Conservation (phyloP, 2,888 invertebrate species). For the Argyresthia albistria region DNA sequence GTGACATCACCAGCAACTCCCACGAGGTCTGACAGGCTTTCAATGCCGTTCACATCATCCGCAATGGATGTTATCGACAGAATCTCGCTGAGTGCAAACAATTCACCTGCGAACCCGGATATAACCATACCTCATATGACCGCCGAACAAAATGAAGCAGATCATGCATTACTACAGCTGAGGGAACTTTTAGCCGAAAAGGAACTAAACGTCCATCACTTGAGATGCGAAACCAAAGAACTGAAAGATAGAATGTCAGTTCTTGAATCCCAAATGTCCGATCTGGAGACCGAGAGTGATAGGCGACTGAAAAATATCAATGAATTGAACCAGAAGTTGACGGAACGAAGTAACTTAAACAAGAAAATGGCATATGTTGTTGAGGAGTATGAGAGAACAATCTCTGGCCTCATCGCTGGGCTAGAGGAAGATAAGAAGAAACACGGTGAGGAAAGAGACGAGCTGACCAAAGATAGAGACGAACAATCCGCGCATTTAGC, state of each 20-base stretch:
- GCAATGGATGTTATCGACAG: constrained; percentile 68
- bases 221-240: constrained; percentile 60
- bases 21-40: constrained; percentile 45
- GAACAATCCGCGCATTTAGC: constrained; percentile 74
- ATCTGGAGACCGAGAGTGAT: constrained; percentile 40
- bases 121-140: constrained; percentile 24
- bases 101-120: constrained; percentile 33
- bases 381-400: constrained; percentile 85
- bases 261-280: constrained; percentile 47
- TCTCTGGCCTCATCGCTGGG: constrained; percentile 80
- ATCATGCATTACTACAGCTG: constrained; percentile 47
- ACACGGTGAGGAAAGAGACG: constrained; percentile 63
- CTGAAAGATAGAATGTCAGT: constrained; percentile 52
- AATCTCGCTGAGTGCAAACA: constrained; percentile 53
- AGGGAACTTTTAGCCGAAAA: constrained; percentile 69
- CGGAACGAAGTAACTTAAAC: constrained; percentile 58
- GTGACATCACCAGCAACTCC: constrained; percentile 26
- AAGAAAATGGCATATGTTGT: constrained; percentile 77
- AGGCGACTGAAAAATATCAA: constrained; percentile 46
- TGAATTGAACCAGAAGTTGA: constrained; percentile 42
- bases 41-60: constrained; percentile 57
- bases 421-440: constrained; percentile 78
- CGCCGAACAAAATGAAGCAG: constrained; percentile 43
- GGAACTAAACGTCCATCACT: constrained; percentile 63
- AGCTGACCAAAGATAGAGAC: constrained; percentile 71